Evolutionary conservation across 2,888 invertebrate species (phyloP).

Genomic region (Drosophila monieri): DNA sequence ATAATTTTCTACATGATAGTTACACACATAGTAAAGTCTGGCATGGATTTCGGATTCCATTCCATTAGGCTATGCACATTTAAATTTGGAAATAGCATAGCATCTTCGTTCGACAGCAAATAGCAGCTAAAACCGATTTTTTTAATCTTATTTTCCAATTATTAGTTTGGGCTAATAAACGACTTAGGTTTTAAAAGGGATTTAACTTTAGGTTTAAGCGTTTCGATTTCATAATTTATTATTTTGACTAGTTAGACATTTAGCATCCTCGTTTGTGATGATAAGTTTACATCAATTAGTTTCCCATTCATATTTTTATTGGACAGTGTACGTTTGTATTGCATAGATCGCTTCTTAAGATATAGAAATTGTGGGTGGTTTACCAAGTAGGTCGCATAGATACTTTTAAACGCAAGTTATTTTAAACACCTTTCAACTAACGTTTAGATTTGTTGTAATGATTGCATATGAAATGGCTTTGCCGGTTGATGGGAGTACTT

Average conservation of each 20-base stretch:
- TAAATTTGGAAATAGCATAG: conserved; percentile 38
- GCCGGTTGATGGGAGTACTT: conserved; percentile 23
- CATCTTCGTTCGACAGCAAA: conserved; percentile 56
- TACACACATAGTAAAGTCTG: conserved; percentile 35
- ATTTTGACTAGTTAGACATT: conserved; percentile 70
- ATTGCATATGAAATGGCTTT: conserved; percentile 25
- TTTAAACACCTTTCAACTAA: conserved; percentile 28
- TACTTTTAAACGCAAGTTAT: conserved; percentile 25
- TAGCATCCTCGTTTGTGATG: conserved; percentile 40
- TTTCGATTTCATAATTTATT: conserved; percentile 68
- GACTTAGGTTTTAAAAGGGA: conserved; percentile 4
- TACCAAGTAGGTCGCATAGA: conserved; percentile 64
- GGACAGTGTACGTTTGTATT: conserved; percentile 63
- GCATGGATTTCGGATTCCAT: background rate
- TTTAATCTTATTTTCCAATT: conserved; percentile 17
- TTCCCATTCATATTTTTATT: conserved; percentile 28
- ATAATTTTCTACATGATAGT: conserved; percentile 28
- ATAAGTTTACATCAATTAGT: conserved; percentile 44
- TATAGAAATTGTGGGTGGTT: conserved; percentile 62
- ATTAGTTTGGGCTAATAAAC: conserved; percentile 48
- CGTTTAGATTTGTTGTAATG: conserved; percentile 8
- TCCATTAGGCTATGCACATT: conserved; percentile 41
- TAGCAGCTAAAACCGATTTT: conserved; percentile 52
- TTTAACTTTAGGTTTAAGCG: conserved; percentile 64
- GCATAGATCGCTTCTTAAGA: conserved; percentile 54